Evolutionary conservation across 2,797 vertebrate species (phyloP).

Genomic region (Heteromormyrus szaboi): DNA sequence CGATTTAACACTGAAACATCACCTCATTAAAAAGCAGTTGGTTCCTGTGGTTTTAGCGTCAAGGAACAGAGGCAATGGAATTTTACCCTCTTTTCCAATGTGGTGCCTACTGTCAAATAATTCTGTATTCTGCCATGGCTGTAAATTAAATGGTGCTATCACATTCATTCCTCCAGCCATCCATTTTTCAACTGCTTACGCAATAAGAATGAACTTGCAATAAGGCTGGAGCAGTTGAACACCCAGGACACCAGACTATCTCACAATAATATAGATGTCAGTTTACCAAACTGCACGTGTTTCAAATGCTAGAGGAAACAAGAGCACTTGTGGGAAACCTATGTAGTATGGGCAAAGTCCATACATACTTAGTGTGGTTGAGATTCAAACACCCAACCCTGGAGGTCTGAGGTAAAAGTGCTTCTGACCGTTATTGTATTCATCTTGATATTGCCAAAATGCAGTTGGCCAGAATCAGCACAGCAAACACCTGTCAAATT

Average conservation of each 20-base stretch:
- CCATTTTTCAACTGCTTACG: neutral
- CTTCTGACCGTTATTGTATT: neutral
- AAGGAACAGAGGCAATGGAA: neutral
- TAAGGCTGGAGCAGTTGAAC: neutral
- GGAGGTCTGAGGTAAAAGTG: neutral
- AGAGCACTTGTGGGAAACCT: neutral
- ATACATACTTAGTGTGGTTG: neutral
- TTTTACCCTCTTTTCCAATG: neutral
- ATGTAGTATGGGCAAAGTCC: neutral
- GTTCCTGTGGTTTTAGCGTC: constrained; percentile 21
- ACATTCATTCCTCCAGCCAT: neutral
- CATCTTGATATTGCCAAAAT: neutral
- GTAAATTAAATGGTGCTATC: neutral
- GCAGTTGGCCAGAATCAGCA: neutral
- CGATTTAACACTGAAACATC: constrained; percentile 39
- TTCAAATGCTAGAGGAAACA: neutral
- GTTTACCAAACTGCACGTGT: neutral
- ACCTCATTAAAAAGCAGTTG: constrained; percentile 24
- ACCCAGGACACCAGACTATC: neutral
- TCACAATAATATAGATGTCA: neutral
- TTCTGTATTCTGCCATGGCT: neutral
- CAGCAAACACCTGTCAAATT: neutral
- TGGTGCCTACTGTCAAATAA: neutral
- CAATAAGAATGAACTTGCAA: neutral
- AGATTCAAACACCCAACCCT: neutral